Base-by-base conservation (phyloP, 2,113 vertebrate species). In the Bagarius yarrelli region DNA sequence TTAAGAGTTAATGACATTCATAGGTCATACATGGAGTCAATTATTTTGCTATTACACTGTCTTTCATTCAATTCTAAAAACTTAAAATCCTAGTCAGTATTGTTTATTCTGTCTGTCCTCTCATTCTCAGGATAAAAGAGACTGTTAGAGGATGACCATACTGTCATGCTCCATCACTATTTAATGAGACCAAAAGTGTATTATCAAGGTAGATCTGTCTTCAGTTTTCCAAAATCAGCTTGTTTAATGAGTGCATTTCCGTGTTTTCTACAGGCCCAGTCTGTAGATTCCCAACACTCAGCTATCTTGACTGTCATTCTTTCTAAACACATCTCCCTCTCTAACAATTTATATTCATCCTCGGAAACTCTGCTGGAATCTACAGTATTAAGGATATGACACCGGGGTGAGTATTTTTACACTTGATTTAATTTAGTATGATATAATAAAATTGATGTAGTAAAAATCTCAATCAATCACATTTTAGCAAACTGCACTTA, bases 201-300 rank as follows among this genome's bases (percentile, higher is more conserved):
- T 23, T 66, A 80, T 80, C 66, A 74, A 59, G 36, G 47, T 60
- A 36, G 8, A 16, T 30, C 76, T 83, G 78, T 85, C 84, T 78
- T 77, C 25, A 76, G 61, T 66, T 80, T 67, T 71, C 50, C 78
- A 73, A 66, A 76, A 83, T 71, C 84, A 83, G 77, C 80, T 85
- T 80, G 80, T 79, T 73, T 76, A 59, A 77, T 83, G 78, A 85
- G 81, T 83, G 84, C 78, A 83, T 83, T 85, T 85, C 52, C 81
- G 72, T 85, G 84, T 85, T 80, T 47, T 47, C 44, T 8, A 47
- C 36, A 40, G 73, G 63, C 52, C 60, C 27, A 59, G 50, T n/a
- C 64, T 80, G 36, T 59, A 57, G 81, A 66, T 82, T 79, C 44
- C 70, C 71, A 75, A 70, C 80, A 79, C 83, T 55, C 55, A 57